Base-by-base conservation (phyloP, 2,797 vertebrate species). In the Triplophysa bombifrons region DNA sequence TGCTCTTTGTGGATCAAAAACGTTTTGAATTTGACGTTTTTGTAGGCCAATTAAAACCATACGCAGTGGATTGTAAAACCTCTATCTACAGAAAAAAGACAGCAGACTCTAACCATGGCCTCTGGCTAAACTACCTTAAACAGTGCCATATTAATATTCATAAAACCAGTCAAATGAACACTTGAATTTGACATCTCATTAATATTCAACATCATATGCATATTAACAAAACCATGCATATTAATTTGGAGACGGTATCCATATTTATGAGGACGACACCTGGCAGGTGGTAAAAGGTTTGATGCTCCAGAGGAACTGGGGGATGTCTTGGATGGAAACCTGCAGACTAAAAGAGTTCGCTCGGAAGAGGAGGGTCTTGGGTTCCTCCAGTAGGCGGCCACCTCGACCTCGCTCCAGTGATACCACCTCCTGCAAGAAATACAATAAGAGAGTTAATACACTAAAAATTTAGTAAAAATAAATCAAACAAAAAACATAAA, bases 261-360 rank as follows among this genome's bases (percentile, higher is more conserved):
- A 80, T 82, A 82, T 84, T 34, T 63, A 82, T 73, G 44, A 82
- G 66, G 44, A 76, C 14, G 25, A 67, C 88, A 98, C 97, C 97
- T 98, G 97, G 90, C 96, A 98, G 64, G 96, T 96, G 81, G 96
- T 96, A 89, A 98, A 98, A 83, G 97, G 96, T 92, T 98, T 98
- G 83, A 98, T 98, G 88, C 94, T 96, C 97, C 97, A 99, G 83
- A 98, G 93, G 90, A 98, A 97, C 13, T 96, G 96, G 9, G 97
- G 97, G 41, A 99, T 94, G 48, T 98, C 97, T 34, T 98, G 96
- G 90, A 99, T 96, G 19, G 96, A 98, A 86, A 99, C 96, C 94
- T 98, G 97, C 25, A 99, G 95, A 87, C 95, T 98, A 85, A 97
- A 98, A 76, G 93, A 95, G 86, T 96, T 98, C 61, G 95, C 96